Evolutionary conservation across 1,140 invertebrate genomes (phyloP), one percentile per base, ranked within the genome.

Genomic region (Drosophila prosaltans): DNA sequence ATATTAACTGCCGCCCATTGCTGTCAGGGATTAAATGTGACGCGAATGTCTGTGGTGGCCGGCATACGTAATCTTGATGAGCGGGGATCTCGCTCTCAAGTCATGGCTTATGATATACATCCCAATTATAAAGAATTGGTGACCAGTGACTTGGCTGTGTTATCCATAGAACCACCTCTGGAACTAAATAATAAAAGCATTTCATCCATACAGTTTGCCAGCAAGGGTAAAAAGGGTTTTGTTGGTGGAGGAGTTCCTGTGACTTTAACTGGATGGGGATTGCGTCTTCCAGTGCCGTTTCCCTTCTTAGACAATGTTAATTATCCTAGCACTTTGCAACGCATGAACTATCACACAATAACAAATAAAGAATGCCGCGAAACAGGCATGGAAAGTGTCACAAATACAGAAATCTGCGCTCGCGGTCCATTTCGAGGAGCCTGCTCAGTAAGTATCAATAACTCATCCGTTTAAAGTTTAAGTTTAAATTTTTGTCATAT

Each of bases 391-490:
- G 64, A 75, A 0, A 67, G 75, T 41, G 86, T 92, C 9, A 81
- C 82, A n/a, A 68, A 89, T 3, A 92, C 85, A 16, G 92, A 93
- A 66, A 92, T 94, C 24, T 94, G 93, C 65, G 93, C 93, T 5
- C 71, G 92, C 3, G 93, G 93, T 1, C 78, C 81, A 48, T 59
- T 75, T 9, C 83, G 93, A 69, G 93, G 93, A n/a, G 93, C 93
- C 9, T 92, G 92, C 41, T 81, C 86, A 51, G 91, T 92, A 45
- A 80, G 86, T 66, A 2, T 5, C 8, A 41, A 41, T 2, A 36
- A 65, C 28, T 30, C 6, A 36, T 6, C 32, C 32, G 3, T 30
- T 30, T 30, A 30, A 30, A 30, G 2, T 30, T 30, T 1, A 30
- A 16, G 16, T 16, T 16, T 16, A 16, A 16, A 16, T 0, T 16